These are phyloP conservation scores for Ceratina australensis DNA, from an alignment of 1,140 invertebrate species.

Conservation along the genomic window DNA sequence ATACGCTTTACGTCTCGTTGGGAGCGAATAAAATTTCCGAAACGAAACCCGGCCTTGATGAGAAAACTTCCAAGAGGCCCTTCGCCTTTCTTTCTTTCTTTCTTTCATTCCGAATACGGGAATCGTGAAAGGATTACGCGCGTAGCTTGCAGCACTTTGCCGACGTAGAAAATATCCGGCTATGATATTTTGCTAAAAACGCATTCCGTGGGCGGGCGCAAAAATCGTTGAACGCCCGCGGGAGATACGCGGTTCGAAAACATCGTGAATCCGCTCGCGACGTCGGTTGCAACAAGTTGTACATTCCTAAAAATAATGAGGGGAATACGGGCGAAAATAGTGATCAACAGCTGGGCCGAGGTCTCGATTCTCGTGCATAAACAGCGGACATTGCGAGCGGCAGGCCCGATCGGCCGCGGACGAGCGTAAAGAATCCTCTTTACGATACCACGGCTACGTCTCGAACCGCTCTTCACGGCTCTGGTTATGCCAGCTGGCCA, in stretches of 20 bases:
- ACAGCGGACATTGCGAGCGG: conserved; percentile 45
- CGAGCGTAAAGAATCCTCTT: conserved; percentile 71
- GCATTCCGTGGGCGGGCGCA: background rate
- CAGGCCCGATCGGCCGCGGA: conserved; percentile 59
- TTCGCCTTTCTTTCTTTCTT: background rate
- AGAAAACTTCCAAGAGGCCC: conserved; percentile 48
- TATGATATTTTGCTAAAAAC: too few species aligned
- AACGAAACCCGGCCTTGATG: conserved; percentile 46
- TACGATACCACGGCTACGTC: conserved; percentile 62
- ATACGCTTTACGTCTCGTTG: conserved; percentile 50
- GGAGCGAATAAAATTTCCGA: conserved; percentile 57
- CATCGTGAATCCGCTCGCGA: background rate
- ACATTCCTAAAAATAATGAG: conserved; percentile 50
- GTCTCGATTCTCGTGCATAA: conserved; percentile 54
- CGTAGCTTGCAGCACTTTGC: too few species aligned
- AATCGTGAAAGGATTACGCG: background rate
- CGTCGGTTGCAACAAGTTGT: conserved; percentile 47
- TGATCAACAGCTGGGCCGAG: conserved; percentile 54
- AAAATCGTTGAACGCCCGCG: background rate
- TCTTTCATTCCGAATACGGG: background rate
- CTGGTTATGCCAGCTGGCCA: conserved; percentile 48
- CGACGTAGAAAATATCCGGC: background rate
- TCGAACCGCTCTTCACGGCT: conserved; percentile 17
- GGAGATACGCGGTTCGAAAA: conserved; percentile 16
- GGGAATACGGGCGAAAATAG: conserved; percentile 29